A percentile compares a stretch with the other conserved stretches of the same genome.
Evolutionary conservation across 2,888 invertebrate species (phyloP).

Genomic region (Aporophyla lueneburgensis): DNA sequence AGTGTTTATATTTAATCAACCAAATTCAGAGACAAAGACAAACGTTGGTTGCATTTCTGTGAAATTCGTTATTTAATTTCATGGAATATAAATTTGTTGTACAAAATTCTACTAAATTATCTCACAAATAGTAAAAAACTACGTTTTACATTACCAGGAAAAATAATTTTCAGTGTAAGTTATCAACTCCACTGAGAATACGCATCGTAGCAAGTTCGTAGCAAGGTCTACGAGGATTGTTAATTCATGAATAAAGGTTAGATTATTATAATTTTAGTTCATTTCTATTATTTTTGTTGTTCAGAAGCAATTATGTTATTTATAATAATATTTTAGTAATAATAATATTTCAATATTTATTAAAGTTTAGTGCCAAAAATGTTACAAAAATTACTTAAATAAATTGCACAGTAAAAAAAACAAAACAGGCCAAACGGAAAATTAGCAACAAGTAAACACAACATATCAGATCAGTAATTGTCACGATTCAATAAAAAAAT

Average conservation of each 20-base stretch:
- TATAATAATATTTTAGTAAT: background rate
- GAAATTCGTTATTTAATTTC: background rate
- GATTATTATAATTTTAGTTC: background rate
- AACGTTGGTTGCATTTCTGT: background rate
- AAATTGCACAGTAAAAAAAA: background rate
- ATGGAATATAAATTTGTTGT: background rate
- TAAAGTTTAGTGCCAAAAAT: background rate
- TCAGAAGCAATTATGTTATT: background rate
- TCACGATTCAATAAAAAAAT: background rate
- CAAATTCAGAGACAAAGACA: background rate
- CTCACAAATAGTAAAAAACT: too few species aligned
- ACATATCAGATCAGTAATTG: background rate
- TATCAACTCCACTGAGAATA: background rate
- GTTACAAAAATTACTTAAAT: background rate
- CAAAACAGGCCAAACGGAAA: background rate
- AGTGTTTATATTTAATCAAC: background rate
- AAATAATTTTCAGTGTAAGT: background rate
- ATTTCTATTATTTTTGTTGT: background rate
- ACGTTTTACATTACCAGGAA: background rate
- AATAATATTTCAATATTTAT: background rate
- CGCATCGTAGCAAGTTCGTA: slow-evolving; percentile 55
- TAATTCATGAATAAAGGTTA: background rate
- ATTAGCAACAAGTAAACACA: background rate
- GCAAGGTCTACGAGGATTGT: slow-evolving; percentile 45
- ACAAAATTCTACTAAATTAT: background rate